phyloP scores from a whole-genome alignment of 2,797 vertebrate species.

The Alcedo quadribrachys region DNA sequence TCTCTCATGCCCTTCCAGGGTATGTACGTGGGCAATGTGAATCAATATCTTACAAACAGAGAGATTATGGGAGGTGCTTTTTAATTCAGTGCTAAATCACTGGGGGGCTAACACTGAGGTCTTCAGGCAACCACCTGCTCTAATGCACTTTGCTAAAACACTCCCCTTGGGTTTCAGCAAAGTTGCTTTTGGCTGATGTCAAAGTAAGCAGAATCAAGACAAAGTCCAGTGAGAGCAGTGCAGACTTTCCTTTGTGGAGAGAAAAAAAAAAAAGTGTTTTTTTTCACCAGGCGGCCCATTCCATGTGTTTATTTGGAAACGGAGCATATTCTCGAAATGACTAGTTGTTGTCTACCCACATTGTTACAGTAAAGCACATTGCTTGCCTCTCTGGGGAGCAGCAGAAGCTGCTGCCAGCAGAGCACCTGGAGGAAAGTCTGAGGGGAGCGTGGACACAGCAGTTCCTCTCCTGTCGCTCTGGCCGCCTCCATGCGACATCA shows the following conservation, averaged over 20 bases:
- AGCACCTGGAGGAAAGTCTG: constrained; percentile 26
- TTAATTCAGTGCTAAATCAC: not conserved
- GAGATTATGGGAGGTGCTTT: not conserved
- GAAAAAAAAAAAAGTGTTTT: not conserved
- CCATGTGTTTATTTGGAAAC: not conserved
- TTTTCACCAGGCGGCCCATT: not conserved
- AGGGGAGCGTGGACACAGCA: not conserved
- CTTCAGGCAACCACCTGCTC: not conserved
- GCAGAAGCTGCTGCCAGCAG: not conserved
- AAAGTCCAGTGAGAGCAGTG: not conserved
- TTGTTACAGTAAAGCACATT: not conserved
- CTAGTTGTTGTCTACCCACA: not conserved
- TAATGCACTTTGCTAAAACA: not conserved
- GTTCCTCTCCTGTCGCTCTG: not conserved
- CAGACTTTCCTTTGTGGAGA: not conserved
- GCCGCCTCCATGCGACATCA: not conserved
- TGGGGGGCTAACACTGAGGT: not conserved
- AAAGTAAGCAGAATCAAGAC: not conserved
- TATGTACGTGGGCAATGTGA: constrained; percentile 36
- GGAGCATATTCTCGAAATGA: constrained; percentile 16
- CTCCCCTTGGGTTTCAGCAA: not conserved
- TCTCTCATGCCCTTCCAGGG: constrained; percentile 50
- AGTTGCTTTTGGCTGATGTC: not conserved
- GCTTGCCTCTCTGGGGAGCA: not conserved
- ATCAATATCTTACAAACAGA: not conserved